Percentiles rank a stretch among this genome's conserved stretches.
Evolutionary conservation across 2,113 vertebrate species (phyloP).

Genomic region (Hucho hucho): DNA sequence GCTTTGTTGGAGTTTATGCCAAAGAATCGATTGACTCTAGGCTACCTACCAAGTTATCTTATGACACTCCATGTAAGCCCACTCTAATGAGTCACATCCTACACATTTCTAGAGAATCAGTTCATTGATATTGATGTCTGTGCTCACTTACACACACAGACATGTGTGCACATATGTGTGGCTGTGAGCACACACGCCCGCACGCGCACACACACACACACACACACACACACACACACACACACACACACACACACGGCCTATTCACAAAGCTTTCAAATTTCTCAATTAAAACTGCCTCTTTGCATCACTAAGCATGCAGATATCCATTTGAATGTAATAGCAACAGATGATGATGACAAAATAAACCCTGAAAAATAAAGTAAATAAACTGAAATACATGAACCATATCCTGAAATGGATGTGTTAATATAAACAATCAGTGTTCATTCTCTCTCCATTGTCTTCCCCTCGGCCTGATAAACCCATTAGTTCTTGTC

Average conservation of each 20-base stretch:
- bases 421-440: conserved; percentile 13
- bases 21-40: too few species aligned
- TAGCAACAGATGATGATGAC: neutral
- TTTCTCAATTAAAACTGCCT: neutral
- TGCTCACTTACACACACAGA: neutral
- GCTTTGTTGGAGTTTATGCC: too few species aligned
- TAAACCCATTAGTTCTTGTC: conserved; percentile 26
- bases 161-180: too few species aligned
- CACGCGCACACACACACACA: neutral
- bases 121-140: neutral
- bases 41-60: too few species aligned
- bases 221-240: neutral
- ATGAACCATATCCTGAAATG: conserved; percentile 5
- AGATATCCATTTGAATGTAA: neutral
- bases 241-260: neutral
- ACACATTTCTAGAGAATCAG: too few species aligned
- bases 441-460: neutral
- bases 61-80: too few species aligned
- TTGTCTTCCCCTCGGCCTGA: conserved; percentile 11
- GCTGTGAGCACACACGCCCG: neutral
- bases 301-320: neutral
- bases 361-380: conserved; percentile 6
- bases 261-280: neutral
- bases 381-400: conserved; percentile 5
- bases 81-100: too few species aligned